Evolutionary conservation across 1,140 invertebrate genomes (phyloP).

Genomic region (Lordiphosa stackelbergi): DNA sequence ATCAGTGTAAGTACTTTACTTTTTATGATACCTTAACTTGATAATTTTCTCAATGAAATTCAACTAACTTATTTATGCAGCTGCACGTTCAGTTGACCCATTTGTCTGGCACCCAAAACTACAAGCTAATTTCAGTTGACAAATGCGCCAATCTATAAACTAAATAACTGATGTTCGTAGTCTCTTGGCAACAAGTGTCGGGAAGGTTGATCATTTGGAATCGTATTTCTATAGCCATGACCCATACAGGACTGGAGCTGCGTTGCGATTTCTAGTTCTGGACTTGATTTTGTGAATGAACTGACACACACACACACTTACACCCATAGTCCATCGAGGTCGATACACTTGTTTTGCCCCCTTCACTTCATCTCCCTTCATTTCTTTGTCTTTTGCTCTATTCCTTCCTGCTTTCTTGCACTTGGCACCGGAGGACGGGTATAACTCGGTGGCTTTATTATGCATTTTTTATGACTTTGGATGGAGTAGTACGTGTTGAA

Average conservation of each 20-base stretch:
- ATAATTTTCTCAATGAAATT: constrained; percentile 22
- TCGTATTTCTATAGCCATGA: constrained; percentile 31
- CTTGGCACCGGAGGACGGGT: constrained; percentile 23
- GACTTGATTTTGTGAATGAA: constrained; percentile 30
- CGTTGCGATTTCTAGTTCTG: constrained; percentile 29
- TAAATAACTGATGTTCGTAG: constrained; percentile 63
- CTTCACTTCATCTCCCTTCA: background rate
- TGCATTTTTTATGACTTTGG: constrained; percentile 56
- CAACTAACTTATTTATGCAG: constrained; percentile 60
- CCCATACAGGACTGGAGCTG: constrained; percentile 12
- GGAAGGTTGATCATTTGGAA: constrained; percentile 23
- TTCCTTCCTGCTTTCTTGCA: constrained; percentile 47
- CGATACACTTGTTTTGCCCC: constrained; percentile 52
- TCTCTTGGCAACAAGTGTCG: constrained; percentile 54
- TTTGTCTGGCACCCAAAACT: constrained; percentile 31
- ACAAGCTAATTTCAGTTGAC: constrained; percentile 63
- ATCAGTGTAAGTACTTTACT: constrained; percentile 13
- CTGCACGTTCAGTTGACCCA: constrained; percentile 57
- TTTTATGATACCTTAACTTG: constrained; percentile 15
- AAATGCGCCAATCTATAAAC: constrained; percentile 70
- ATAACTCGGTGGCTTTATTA: constrained; percentile 63
- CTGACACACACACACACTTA: too few relatives aligned
- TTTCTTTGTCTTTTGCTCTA: constrained; percentile 34
- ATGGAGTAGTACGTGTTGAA: constrained; percentile 52
- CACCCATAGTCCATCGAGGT: constrained; percentile 21